Evolutionary conservation across 2,113 vertebrate genomes (phyloP), one percentile per base, ranked within the genome.

Genomic region (Urocitellus parryii): DNA sequence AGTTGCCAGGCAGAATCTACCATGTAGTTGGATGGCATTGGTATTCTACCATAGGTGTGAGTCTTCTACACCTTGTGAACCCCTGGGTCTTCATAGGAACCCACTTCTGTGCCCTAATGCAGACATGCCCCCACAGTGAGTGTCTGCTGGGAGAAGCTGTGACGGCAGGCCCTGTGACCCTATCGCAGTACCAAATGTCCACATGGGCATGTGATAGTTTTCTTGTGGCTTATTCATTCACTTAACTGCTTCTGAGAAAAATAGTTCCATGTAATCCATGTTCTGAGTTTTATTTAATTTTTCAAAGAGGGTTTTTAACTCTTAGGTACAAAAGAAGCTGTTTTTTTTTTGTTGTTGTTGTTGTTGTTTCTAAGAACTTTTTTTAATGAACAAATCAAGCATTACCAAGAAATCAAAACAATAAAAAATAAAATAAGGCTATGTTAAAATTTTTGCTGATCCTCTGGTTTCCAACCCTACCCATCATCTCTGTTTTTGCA

Each of bases 21-120:
- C 88, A 76, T 80, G 94, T 74, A 76, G 32, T 97, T 92, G 89
- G 90, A 32, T 67, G 27, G 80, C 8, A 82, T 84, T 70, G 68
- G 80, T 91, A 39, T 94, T 97, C 97, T 95, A 68, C 90, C 90
- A 10, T 78, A 5, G 56, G 13, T 20, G 91, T 95, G 95, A 91
- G 13, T 81, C 95, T 97, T 80, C 12, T 94, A 56, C 96, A 95
- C 93, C 65, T 92, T 90, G 45, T 93, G 96, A 97, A 85, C 18
- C 96, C 18, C 95, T 32, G 87, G 93, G 77, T 56, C 96, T 98
- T 73, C 93, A 78, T 84, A 42, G n/a, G 48, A 74, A 68, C 34
- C 67, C 20, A 34, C 87, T 95, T 88, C 79, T 81, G 8, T 80
- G 58, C 53, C 92, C 73, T 0, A 48, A 0, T 29, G 63, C 70